Conservation (phyloP, 2,888 invertebrate species). For the Acanthococcus lagerstroemiae region DNA sequence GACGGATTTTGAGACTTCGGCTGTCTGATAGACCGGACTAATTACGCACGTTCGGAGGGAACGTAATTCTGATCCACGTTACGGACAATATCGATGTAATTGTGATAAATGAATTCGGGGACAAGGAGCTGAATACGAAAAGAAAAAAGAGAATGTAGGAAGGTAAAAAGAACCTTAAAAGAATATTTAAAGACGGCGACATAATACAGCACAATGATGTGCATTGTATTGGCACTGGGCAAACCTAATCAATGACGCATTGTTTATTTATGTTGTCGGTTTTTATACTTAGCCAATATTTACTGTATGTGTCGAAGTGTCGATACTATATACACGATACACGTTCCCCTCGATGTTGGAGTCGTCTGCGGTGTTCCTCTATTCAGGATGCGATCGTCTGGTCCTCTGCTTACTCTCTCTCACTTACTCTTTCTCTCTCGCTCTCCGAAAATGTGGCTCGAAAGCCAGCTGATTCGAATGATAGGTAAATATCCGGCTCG, state of each 20-base stretch:
- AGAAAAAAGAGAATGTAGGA: not conserved
- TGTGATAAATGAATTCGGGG: not conserved
- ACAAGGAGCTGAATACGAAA: not conserved
- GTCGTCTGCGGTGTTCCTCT: too few relatives aligned
- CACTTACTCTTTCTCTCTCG: too few relatives aligned
- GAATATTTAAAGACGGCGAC: not conserved
- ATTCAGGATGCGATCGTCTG: too few relatives aligned
- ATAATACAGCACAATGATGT: not conserved
- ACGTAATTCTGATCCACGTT: not conserved
- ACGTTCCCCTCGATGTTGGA: too few relatives aligned
- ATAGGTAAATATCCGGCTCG: too few relatives aligned
- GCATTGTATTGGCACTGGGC: not conserved
- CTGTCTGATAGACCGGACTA: too few relatives aligned
- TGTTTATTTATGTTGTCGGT: constrained; percentile 6
- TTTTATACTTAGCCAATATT: not conserved
- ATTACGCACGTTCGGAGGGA: too few relatives aligned
- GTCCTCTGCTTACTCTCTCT: too few relatives aligned
- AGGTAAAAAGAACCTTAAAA: not conserved
- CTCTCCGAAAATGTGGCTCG: too few relatives aligned
- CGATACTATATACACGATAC: too few relatives aligned
- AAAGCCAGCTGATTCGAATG: too few relatives aligned
- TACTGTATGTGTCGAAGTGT: not conserved
- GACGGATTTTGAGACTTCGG: too few relatives aligned
- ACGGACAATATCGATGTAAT: not conserved
- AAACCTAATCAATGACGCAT: constrained; percentile 14